These are phyloP conservation scores for Mareca penelope DNA, from an alignment of 2,797 vertebrate species.

Conservation along the genomic window DNA sequence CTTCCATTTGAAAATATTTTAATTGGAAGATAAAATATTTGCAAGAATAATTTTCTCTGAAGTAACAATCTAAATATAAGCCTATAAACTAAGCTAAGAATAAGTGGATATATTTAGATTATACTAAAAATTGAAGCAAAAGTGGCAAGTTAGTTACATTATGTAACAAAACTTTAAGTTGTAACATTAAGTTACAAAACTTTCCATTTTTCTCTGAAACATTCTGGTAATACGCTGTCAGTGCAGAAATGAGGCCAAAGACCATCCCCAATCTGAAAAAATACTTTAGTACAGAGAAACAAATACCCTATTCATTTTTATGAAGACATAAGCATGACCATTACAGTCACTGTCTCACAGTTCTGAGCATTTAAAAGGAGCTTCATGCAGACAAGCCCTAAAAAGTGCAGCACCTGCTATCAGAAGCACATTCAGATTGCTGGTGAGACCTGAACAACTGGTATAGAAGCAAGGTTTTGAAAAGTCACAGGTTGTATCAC, in stretches of 20 bases:
- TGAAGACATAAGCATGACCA: background rate
- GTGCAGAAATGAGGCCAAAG: background rate
- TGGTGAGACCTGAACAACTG: background rate
- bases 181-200: background rate
- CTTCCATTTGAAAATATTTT: constrained; percentile 55
- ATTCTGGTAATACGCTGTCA: background rate
- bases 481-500: background rate
- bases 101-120: background rate
- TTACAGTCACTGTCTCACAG: background rate
- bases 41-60: constrained; percentile 42
- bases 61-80: constrained; percentile 38
- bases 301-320: background rate
- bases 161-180: background rate
- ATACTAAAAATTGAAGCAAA: background rate
- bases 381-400: background rate
- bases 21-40: constrained; percentile 65
- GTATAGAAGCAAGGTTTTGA: background rate
- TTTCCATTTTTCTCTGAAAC: too few species aligned
- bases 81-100: background rate
- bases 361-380: background rate
- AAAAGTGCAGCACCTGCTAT: background rate
- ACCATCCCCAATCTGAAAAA: background rate
- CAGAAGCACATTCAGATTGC: background rate
- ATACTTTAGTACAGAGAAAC: background rate
- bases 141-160: background rate